A percentile compares a stretch with the other conserved stretches of the same genome.
Evolutionary conservation across 2,888 invertebrate genomes (phyloP).

Genomic region (Diplazon laetatorius): DNA sequence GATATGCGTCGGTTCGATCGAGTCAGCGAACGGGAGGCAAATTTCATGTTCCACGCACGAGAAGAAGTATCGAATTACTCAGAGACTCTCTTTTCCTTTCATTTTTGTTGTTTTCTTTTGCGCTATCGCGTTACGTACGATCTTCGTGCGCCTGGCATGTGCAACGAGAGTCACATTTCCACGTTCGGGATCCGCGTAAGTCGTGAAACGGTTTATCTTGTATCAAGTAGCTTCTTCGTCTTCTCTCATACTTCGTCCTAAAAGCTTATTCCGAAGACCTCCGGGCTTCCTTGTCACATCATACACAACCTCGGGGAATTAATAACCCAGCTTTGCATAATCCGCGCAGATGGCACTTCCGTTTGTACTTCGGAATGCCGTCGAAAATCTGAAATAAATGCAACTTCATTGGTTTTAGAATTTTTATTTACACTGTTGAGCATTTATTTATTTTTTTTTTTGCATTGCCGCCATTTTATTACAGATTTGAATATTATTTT

Average conservation of each 20-base stretch:
- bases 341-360: background rate
- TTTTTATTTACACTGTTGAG: background rate
- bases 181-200: constrained; percentile 26
- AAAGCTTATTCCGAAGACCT: constrained; percentile 20
- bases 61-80: constrained; percentile 55
- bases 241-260: no score
- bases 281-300: background rate
- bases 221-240: constrained; percentile 43
- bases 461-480: no score
- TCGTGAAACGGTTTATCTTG: constrained; percentile 48
- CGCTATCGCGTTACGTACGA: constrained; percentile 45
- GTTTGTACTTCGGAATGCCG: background rate
- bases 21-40: constrained; percentile 38
- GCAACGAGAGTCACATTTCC: constrained; percentile 36
- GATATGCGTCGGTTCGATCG: constrained; percentile 37
- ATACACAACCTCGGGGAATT: background rate
- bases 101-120: background rate
- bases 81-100: constrained; percentile 10
- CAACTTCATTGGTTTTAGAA: background rate
- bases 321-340: background rate
- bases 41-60: constrained; percentile 34
- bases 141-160: constrained; percentile 24
- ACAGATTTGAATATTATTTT: no score
- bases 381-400: no score
- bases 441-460: no score